Evolutionary conservation across 2,888 invertebrate species (phyloP).

Genomic region (Augochlorella aurata): DNA sequence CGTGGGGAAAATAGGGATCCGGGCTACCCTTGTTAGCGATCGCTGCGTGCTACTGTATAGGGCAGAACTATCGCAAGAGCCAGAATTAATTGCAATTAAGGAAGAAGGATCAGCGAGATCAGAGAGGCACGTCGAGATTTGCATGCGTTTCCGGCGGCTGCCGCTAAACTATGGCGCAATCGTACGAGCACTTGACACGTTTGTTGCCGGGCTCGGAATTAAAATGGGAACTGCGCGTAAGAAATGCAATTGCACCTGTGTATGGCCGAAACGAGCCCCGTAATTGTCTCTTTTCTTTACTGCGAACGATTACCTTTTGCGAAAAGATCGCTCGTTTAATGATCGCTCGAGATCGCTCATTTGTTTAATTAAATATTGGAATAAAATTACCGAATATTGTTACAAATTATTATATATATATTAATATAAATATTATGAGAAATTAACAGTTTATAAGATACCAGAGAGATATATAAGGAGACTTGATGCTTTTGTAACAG

Average conservation of each 20-base stretch:
- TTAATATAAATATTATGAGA: too few relatives aligned
- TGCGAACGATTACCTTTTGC: neutral
- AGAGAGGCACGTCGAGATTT: slow-evolving; percentile 33
- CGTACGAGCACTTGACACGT: neutral
- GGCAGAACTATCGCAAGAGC: slow-evolving; percentile 1
- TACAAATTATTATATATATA: too few relatives aligned
- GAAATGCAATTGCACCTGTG: neutral
- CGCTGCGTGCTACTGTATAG: neutral
- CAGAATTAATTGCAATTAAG: slow-evolving; percentile 66
- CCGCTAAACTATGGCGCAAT: slow-evolving; percentile 19
- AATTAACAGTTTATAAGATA: too few relatives aligned
- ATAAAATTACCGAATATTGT: too few relatives aligned
- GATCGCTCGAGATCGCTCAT: too few relatives aligned
- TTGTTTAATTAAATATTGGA: too few relatives aligned
- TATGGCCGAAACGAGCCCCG: neutral
- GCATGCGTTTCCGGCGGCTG: neutral
- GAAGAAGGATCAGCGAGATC: slow-evolving; percentile 51
- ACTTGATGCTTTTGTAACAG: too few relatives aligned
- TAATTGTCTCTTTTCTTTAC: neutral
- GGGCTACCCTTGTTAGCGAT: neutral
- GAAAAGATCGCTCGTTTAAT: too few relatives aligned
- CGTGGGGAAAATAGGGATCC: neutral
- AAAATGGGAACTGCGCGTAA: neutral
- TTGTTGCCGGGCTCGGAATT: neutral
- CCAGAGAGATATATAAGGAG: too few relatives aligned